Evolutionary conservation across 2,797 vertebrate species (phyloP), one percentile per base, ranked within the genome.

Genomic region (Euthynnus affinis): DNA sequence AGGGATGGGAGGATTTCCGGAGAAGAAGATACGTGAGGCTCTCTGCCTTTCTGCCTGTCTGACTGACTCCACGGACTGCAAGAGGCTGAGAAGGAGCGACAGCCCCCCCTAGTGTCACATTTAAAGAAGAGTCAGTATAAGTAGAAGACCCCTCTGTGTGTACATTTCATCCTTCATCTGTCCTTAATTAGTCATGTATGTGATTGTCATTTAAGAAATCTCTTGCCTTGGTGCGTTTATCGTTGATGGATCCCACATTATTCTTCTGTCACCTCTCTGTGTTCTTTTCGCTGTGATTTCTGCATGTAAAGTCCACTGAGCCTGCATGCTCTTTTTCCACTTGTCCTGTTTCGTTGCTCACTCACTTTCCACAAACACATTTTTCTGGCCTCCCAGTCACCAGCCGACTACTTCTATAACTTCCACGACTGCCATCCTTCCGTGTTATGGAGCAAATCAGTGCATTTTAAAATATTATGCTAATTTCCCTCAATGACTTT

Each of bases 101-200:
- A 92, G 89, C 91, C 48, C 87, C 92, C 89, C 92, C 94, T 94
- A 88, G 91, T 84, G 94, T 70, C 25, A 0, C 22, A 2, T 60
- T 29, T 1, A 13, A 5, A 49, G 73, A 81, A 82, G 74, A 71
- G 34, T 48, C 40, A 20, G n/a, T 3, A 20, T 48, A n/a, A 40
- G 48, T 25, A 3, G 18, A 14, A 32, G 23, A 58, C 9, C 58
- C 52, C 8, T 44, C n/a, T 14, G 8, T 32, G 27, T 32, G 6
- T 20, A 18, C 48, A 37, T 66, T 66, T 27, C 17, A 63, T 67
- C 46, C 49, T 23, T 60, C 62, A 67, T 23, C 48, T 66, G 44
- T 51, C 48, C 65, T 62, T 25, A 73, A 77, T 76, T 70, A 86
- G 22, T 46, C 64, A 40, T 15, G 53, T 13, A 34, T 60, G 51